Conservation (phyloP, 2,888 invertebrate species). For the Drosophila prostipennis region DNA sequence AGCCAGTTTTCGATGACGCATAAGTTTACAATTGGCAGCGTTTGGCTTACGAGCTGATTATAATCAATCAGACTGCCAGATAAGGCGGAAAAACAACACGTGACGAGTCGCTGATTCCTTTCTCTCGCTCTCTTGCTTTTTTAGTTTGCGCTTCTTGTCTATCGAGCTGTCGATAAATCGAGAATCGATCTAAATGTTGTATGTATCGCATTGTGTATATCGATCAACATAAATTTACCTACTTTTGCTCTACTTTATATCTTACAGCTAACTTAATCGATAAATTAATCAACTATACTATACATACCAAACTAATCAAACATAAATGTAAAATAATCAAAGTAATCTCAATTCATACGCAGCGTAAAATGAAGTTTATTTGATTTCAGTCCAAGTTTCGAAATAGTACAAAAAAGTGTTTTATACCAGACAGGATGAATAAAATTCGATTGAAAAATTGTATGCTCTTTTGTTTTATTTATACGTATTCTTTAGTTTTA, state of each 20-base stretch:
- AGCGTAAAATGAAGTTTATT: constrained; percentile 72
- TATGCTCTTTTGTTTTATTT: constrained; percentile 58
- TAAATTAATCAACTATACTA: constrained; percentile 28
- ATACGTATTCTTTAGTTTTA: constrained; percentile 38
- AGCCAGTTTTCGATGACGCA: constrained; percentile 58
- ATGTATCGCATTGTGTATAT: constrained; percentile 27
- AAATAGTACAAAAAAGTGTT: constrained; percentile 46
- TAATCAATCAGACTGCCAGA: constrained; percentile 18
- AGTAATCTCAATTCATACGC: constrained; percentile 38
- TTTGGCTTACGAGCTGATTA: constrained; percentile 39
- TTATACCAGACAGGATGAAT: constrained; percentile 41
- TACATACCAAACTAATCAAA: constrained; percentile 27
- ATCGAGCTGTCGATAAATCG: constrained; percentile 23
- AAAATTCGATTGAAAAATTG: constrained; percentile 51
- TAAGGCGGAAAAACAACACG: constrained; percentile 25
- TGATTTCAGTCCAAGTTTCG: constrained; percentile 77
- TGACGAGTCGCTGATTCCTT: constrained; percentile 29
- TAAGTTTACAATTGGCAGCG: constrained; percentile 47
- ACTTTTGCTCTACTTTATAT: constrained; percentile 38
- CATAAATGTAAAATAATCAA: constrained; percentile 25
- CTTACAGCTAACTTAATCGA: constrained; percentile 34
- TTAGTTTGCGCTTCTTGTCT: constrained; percentile 24
- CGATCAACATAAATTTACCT: constrained; percentile 27
- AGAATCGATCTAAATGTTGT: constrained; percentile 17
- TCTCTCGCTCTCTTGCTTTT: constrained; percentile 7